phyloP scores from a whole-genome alignment of 92 coral and sea anemone species.

The Epizoanthus rinbou region DNA sequence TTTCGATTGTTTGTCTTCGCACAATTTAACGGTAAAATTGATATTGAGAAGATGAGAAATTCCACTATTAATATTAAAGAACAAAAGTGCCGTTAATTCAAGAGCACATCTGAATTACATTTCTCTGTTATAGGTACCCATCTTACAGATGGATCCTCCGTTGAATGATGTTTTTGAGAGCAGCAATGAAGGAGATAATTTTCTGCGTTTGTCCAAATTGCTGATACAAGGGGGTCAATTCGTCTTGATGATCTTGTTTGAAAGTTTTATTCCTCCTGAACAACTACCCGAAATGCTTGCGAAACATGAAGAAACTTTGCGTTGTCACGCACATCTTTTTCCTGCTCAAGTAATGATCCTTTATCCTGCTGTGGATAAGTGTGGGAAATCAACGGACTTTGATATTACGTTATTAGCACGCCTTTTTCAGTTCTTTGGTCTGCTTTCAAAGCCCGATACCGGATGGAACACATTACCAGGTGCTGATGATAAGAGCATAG shows the following conservation, averaged over 20 bases:
- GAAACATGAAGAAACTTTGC: neutral
- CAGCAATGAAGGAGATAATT: neutral
- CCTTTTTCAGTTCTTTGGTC: neutral
- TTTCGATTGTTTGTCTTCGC: too few relatives aligned
- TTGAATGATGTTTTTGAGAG: neutral
- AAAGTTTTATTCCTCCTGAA: neutral
- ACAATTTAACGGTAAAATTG: too few relatives aligned
- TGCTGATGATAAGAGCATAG: neutral
- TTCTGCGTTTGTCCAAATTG: neutral
- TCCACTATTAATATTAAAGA: too few relatives aligned
- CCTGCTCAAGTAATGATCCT: neutral
- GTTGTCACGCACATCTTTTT: neutral
- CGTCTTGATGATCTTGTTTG: neutral
- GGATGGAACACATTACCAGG: constrained; percentile 23
- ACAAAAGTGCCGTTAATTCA: too few relatives aligned
- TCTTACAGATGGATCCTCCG: neutral
- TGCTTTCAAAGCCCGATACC: neutral
- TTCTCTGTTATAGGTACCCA: neutral
- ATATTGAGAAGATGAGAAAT: too few relatives aligned
- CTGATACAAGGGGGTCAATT: neutral
- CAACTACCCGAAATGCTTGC: neutral
- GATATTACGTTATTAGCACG: constrained; percentile 1
- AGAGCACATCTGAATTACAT: neutral
- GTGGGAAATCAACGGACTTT: neutral
- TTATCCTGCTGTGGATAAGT: neutral